Base-by-base conservation (phyloP, 1,140 invertebrate species). In the Drosophila persimilis region DNA sequence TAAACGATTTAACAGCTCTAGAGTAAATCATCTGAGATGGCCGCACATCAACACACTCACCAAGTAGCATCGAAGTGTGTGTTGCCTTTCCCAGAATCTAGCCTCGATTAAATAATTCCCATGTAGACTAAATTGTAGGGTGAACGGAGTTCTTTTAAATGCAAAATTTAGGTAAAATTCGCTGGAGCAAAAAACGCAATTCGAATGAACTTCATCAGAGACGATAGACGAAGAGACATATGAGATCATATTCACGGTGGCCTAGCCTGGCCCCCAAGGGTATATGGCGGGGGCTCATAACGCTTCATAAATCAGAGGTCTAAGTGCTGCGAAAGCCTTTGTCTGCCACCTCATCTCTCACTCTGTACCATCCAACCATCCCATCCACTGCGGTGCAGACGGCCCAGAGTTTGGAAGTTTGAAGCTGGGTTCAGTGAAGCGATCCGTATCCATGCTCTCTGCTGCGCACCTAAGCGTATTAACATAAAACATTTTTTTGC, bases 191-290 rank as follows among this genome's bases (percentile, higher is more conserved):
- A 41, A 41, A 43, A 24, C 29, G 39, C 9, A 47, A 35, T 69
- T 65, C 44, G 17, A 56, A 46, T 43, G 51, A 69, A 69, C 44
- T 44, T 56, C 35, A 65, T 44, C 35, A 65, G 44, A 65, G 59
- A 65, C 22, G 31, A 65, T 65, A 51, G 11, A 11, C 11, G 24
- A 4, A 94, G 15, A 94, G 64, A 79, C 94, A 94, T 57, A 94
- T 92, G 55, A 94, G 85, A 81, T 95, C 94, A 74, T 94, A 74
- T 94, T 93, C 60, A 92, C 91, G 94, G 93, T n/a, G 91, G 92
- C 17, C 35, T 35, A 3, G 31, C 9, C 9, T 8, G 31, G 8
- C 9, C 92, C 92, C 92, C 69, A 73, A 62, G 69, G 51, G 31
- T 39, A 53, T 35, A 53, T 11, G 52, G 67, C 61, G 29, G 35